phyloP scores from a whole-genome alignment of 2,888 invertebrate genomes.

The Pristionchus fissidentatus region DNA sequence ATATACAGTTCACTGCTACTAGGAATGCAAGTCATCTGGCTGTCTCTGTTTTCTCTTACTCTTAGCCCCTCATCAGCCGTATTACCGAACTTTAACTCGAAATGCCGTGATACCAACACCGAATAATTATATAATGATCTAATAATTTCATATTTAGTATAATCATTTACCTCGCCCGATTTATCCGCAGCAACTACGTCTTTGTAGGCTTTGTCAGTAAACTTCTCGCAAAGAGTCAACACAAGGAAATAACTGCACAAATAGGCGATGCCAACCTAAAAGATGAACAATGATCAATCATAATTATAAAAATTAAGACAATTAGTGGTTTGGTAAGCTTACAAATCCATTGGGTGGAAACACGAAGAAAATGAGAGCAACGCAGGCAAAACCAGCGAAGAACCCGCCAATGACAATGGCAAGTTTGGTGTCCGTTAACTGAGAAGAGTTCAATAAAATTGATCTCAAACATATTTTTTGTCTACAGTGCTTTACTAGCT shows the following conservation, averaged over 20 bases:
- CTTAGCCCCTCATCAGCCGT: too few relatives aligned
- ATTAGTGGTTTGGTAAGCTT: too few relatives aligned
- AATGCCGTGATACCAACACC: too few relatives aligned
- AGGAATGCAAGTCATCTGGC: too few relatives aligned
- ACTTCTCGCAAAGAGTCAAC: not conserved
- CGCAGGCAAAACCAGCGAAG: not conserved
- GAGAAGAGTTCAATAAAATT: too few relatives aligned
- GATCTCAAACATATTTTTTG: too few relatives aligned
- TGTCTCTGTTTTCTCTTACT: too few relatives aligned
- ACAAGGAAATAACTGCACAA: not conserved
- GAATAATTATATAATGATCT: too few relatives aligned
- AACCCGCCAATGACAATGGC: not conserved
- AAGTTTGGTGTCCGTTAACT: not conserved
- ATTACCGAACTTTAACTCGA: too few relatives aligned
- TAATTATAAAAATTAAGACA: not conserved
- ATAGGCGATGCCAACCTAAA: not conserved
- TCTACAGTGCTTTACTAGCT: too few relatives aligned
- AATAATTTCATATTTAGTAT: too few relatives aligned
- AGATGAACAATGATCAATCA: not conserved
- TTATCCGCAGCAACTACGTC: not conserved
- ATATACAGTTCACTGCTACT: not conserved
- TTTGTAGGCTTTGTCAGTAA: not conserved
- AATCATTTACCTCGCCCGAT: not conserved
- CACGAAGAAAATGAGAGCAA: not conserved
- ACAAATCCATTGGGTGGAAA: not conserved